Conservation (phyloP, 37 sponge, comb jelly and placozoan genomes). For the Ianthella basta region DNA sequence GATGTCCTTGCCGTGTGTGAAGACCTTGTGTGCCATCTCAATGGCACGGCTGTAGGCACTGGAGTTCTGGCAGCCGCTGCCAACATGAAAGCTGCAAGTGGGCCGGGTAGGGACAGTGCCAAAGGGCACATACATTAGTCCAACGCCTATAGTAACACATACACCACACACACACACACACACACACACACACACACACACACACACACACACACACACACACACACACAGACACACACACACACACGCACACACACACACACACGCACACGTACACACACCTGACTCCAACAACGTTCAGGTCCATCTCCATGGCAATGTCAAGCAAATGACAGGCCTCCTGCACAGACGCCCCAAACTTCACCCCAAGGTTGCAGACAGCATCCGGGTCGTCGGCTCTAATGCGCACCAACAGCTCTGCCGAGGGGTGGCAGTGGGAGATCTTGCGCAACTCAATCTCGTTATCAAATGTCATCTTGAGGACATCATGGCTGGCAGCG, state of each 20-base stretch:
- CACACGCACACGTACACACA: constrained; percentile 14
- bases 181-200: background rate
- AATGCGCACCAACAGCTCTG: constrained; percentile 80
- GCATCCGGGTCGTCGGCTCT: constrained; percentile 75
- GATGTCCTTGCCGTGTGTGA: constrained; percentile 45
- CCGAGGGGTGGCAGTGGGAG: constrained; percentile 13
- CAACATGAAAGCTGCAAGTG: constrained; percentile 87
- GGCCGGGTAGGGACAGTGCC: too few relatives aligned
- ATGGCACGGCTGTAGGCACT: constrained; percentile 72
- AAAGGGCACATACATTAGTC: too few relatives aligned
- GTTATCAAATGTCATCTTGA: constrained; percentile 90
- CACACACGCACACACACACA: too few relatives aligned
- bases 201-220: background rate
- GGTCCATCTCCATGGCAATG: constrained; percentile 64
- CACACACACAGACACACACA: constrained; percentile 11
- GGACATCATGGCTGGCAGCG: constrained; percentile 47
- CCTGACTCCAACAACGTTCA: constrained; percentile 91
- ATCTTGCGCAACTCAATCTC: constrained; percentile 83
- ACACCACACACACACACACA: background rate
- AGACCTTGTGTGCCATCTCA: constrained; percentile 55
- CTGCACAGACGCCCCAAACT: constrained; percentile 80
- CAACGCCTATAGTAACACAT: background rate
- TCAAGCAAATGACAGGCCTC: constrained; percentile 58
- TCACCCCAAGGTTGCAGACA: constrained; percentile 27
- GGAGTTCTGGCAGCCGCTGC: constrained; percentile 71